Percentiles rank a stretch among this genome's conserved stretches.
These are phyloP conservation scores for Thalassoma bifasciatum DNA, from an alignment of 2,113 vertebrate genomes.

Conservation along the genomic window DNA sequence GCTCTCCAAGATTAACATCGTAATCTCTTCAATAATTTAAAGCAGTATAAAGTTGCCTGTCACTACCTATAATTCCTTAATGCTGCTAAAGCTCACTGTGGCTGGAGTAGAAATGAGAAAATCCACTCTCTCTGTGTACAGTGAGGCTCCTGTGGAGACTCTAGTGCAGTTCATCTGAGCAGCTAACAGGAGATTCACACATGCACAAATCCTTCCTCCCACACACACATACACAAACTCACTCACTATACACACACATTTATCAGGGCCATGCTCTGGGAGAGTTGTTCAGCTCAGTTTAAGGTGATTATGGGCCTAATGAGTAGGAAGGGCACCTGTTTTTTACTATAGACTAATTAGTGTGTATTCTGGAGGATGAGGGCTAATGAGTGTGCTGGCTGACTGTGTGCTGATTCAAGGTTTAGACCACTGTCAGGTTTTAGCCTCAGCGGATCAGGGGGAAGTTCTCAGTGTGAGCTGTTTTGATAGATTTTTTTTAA, in stretches of 20 bases:
- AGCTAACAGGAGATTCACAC: conserved; percentile 48
- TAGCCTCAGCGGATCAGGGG: conserved; percentile 42
- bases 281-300: conserved; percentile 65
- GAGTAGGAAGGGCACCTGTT: conserved; percentile 69
- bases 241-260: conserved; percentile 7
- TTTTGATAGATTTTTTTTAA: conserved; percentile 32
- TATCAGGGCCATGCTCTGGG: conserved; percentile 3
- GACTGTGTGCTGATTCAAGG: conserved; percentile 68
- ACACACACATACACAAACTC: conserved; percentile 27
- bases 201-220: conserved; percentile 58
- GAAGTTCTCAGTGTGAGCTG: conserved; percentile 15
- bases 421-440: conserved; percentile 57
- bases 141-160: conserved; percentile 39
- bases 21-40: conserved; percentile 69
- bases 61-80: conserved; percentile 73
- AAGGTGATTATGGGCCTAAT: conserved; percentile 78
- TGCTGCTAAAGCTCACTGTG: conserved; percentile 60
- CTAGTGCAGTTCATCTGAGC: conserved; percentile 46
- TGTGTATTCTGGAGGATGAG: conserved; percentile 63
- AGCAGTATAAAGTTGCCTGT: conserved; percentile 57
- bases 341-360: conserved; percentile 71
- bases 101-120: conserved; percentile 55
- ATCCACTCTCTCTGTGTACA: conserved; percentile 46
- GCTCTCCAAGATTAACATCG: conserved; percentile 65
- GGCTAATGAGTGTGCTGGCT: conserved; percentile 69